Evolutionary conservation across 1,140 invertebrate species (phyloP).

Genomic region (Polyergus mexicanus): DNA sequence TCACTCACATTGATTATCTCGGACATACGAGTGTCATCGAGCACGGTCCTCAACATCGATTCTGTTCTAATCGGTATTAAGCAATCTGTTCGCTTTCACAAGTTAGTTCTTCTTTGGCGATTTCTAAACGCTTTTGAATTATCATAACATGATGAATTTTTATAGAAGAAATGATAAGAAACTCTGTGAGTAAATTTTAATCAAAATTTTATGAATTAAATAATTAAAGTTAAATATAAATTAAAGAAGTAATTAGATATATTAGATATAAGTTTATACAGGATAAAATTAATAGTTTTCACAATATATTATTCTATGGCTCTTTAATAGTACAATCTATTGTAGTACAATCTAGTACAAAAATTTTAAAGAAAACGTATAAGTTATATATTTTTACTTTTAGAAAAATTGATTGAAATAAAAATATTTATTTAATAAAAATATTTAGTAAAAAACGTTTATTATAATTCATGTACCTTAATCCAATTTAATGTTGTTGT

Average conservation of each 20-base stretch:
- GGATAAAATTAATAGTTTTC: not conserved
- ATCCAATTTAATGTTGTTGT: not conserved
- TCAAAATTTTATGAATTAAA: too few relatives aligned
- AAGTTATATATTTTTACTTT: not conserved
- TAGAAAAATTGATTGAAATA: not conserved
- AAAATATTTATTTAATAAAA: slow-evolving; percentile 9
- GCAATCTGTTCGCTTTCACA: slow-evolving; percentile 40
- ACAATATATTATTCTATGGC: too few relatives aligned
- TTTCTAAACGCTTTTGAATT: slow-evolving; percentile 24
- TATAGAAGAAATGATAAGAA: not conserved
- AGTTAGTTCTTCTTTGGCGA: slow-evolving; percentile 21
- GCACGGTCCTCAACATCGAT: slow-evolving; percentile 32
- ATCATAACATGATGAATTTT: not conserved
- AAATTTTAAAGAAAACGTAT: too few relatives aligned
- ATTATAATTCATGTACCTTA: not conserved
- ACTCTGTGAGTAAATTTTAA: slow-evolving; percentile 1
- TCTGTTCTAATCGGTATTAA: slow-evolving; percentile 47
- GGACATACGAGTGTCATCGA: slow-evolving; percentile 53
- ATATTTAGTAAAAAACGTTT: not conserved
- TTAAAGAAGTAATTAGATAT: not conserved
- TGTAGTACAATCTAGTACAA: too few relatives aligned
- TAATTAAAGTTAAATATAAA: not conserved
- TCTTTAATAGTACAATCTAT: too few relatives aligned
- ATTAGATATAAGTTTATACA: too few relatives aligned
- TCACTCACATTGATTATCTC: slow-evolving; percentile 51